These are phyloP conservation scores for Ypsolopha scabrella DNA, from an alignment of 2,888 invertebrate genomes.

Conservation along the genomic window DNA sequence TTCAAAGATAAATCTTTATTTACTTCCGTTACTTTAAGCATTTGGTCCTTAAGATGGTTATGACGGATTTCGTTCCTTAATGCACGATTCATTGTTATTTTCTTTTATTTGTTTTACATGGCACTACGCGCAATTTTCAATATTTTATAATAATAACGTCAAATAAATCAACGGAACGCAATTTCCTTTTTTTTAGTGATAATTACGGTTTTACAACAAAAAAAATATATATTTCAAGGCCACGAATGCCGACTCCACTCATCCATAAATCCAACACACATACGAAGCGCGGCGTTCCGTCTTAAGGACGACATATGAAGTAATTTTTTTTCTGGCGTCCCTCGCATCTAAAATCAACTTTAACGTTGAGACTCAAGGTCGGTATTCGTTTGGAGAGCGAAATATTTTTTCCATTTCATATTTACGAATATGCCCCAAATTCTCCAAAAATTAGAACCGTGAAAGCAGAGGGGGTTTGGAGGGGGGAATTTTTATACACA, in stretches of 20 bases:
- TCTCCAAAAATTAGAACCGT: constrained; percentile 72
- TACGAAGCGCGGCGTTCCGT: constrained; percentile 66
- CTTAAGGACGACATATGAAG: constrained; percentile 72
- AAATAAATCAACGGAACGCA: too few species aligned
- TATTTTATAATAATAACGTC: too few species aligned
- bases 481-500: constrained; percentile 40
- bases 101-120: too few species aligned
- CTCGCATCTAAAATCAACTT: constrained; percentile 27
- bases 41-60: too few species aligned
- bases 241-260: constrained; percentile 26
- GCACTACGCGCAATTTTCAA: too few species aligned
- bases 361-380: constrained; percentile 23
- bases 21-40: too few species aligned
- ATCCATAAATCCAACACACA: constrained; percentile 48
- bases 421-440: constrained; percentile 73
- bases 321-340: constrained; percentile 64
- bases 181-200: too few species aligned
- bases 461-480: constrained; percentile 50
- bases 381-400: constrained; percentile 35
- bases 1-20: too few species aligned
- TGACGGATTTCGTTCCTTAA: too few species aligned
- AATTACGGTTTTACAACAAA: too few species aligned
- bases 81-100: too few species aligned
- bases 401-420: constrained; percentile 72
- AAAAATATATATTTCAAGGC: constrained; percentile 7